A percentile compares a stretch with the other conserved stretches of the same genome.
Conservation (phyloP, 2,113 vertebrate genomes). For the Trogon surrucura region DNA sequence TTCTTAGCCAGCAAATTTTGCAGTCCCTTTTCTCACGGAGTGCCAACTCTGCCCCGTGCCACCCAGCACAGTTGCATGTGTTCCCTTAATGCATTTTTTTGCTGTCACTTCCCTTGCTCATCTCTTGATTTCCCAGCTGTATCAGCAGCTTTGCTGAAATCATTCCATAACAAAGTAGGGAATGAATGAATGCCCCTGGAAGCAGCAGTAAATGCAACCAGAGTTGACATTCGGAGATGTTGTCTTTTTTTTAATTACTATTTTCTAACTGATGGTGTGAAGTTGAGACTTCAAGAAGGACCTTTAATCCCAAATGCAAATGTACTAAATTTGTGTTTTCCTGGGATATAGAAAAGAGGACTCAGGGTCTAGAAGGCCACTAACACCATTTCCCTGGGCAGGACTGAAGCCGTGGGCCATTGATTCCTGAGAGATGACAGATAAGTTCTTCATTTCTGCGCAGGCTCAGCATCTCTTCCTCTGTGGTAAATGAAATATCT, state of each 20-base stretch:
- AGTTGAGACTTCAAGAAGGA: not conserved
- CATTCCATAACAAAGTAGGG: not conserved
- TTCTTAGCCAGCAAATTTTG: not conserved
- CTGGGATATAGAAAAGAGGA: not conserved
- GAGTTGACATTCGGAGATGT: not conserved
- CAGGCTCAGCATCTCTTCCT: not conserved
- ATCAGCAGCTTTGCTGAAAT: slow-evolving; percentile 21
- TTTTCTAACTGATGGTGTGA: not conserved
- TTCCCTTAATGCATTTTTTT: slow-evolving; percentile 8
- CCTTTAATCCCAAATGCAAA: not conserved
- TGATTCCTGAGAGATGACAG: not conserved
- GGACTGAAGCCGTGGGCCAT: not conserved
- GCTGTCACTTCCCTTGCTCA: not conserved
- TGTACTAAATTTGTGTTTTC: not conserved
- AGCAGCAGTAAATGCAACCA: not conserved
- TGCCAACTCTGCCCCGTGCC: not conserved
- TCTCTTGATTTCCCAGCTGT: slow-evolving; percentile 36
- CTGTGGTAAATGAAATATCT: not conserved
- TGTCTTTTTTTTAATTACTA: not conserved
- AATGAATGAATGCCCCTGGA: slow-evolving; percentile 1
- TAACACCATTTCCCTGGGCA: not conserved
- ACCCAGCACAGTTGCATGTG: not conserved
- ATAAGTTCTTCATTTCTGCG: rapidly evolving
- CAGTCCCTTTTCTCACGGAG: not conserved
- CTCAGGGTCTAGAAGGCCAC: not conserved